Conservation (phyloP, 1,140 invertebrate species). For the Acromyrmex heyeri region DNA sequence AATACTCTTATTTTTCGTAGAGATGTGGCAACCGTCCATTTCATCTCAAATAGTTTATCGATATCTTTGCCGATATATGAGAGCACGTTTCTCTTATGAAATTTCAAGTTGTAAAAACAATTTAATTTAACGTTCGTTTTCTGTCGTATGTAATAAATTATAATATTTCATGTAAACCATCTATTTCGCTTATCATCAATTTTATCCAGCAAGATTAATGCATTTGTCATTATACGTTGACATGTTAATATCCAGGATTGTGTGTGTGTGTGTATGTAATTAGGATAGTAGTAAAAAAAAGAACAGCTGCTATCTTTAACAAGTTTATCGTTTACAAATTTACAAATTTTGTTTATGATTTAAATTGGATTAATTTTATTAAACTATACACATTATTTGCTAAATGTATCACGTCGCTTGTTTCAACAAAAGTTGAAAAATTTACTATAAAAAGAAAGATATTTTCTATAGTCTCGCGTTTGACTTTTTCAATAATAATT, state of each 20-base stretch:
- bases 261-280: neutral
- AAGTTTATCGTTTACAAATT: neutral
- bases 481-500: constrained; percentile 30
- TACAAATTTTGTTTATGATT: neutral
- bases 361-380: neutral
- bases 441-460: neutral
- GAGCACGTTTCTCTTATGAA: neutral
- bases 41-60: constrained; percentile 6
- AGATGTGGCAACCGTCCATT: neutral
- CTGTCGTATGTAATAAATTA: neutral
- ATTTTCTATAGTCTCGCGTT: neutral
- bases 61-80: neutral
- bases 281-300: neutral
- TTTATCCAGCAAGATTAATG: neutral
- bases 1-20: neutral
- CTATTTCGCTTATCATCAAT: constrained; percentile 10
- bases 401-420: neutral
- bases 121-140: constrained; percentile 17
- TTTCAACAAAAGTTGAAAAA: neutral
- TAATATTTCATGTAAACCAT: constrained; percentile 9
- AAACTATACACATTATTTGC: neutral
- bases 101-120: neutral
- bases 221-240: neutral
- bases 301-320: neutral
- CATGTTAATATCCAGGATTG: neutral